phyloP scores from a whole-genome alignment of 2,113 vertebrate species.

The Coptodon rendalli region DNA sequence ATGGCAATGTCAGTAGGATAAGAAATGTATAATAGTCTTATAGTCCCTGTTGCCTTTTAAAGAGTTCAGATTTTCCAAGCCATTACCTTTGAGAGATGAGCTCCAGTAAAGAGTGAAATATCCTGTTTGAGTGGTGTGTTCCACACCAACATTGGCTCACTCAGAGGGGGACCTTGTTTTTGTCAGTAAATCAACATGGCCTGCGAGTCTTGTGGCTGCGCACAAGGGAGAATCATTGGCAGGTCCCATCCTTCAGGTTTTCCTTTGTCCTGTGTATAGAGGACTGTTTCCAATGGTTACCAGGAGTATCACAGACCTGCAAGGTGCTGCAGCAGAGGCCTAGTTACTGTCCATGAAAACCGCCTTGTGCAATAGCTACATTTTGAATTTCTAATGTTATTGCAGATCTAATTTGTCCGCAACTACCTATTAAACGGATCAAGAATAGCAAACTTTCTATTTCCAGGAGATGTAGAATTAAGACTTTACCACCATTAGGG shows the following conservation, averaged over 20 bases:
- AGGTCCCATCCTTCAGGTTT: slow-evolving; percentile 38
- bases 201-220: slow-evolving; percentile 25
- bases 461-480: slow-evolving; percentile 36
- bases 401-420: background rate
- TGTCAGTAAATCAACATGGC: slow-evolving; percentile 62
- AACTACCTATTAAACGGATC: background rate
- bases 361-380: background rate
- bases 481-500: slow-evolving; percentile 31
- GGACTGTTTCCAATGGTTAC: slow-evolving; percentile 21
- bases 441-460: slow-evolving; percentile 39
- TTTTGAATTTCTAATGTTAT: background rate
- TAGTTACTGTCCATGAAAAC: background rate
- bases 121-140: slow-evolving; percentile 50
- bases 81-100: slow-evolving; percentile 71
- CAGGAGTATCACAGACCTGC: background rate
- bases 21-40: slow-evolving; percentile 51
- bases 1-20: slow-evolving; percentile 26
- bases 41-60: slow-evolving; percentile 66
- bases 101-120: slow-evolving; percentile 48
- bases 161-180: slow-evolving; percentile 52
- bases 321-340: background rate
- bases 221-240: slow-evolving; percentile 38
- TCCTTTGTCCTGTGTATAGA: slow-evolving; percentile 18
- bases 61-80: slow-evolving; percentile 71
- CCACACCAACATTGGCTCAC: slow-evolving; percentile 36